A percentile compares a stretch with the other conserved stretches of the same genome.
Evolutionary conservation across 1,140 invertebrate species (phyloP).

Genomic region (Saccostrea cuccullata): DNA sequence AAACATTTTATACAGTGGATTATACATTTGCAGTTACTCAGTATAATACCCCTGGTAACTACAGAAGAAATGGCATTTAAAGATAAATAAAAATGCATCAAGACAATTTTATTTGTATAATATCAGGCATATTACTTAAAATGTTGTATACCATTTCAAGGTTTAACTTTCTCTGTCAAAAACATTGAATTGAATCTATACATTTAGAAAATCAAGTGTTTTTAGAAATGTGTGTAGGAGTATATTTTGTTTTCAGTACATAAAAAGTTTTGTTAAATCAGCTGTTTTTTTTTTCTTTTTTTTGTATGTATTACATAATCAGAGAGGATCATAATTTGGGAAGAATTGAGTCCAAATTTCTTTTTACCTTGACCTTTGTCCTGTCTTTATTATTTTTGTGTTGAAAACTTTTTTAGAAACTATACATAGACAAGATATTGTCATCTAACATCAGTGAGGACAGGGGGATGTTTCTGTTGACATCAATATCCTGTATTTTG

Average conservation of each 20-base stretch:
- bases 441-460: too few relatives aligned
- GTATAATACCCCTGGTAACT: too few relatives aligned
- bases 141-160: not conserved
- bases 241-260: conserved; percentile 17
- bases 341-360: too few relatives aligned
- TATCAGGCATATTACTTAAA: not conserved
- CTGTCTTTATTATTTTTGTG: too few relatives aligned
- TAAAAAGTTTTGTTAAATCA: conserved; percentile 1
- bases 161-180: not conserved
- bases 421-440: too few relatives aligned
- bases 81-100: not conserved
- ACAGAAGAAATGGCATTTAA: not conserved
- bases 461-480: too few relatives aligned
- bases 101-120: not conserved
- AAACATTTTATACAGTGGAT: not conserved
- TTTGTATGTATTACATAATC: not conserved
- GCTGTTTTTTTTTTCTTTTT: not conserved
- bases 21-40: not conserved
- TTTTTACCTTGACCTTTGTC: too few relatives aligned
- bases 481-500: too few relatives aligned
- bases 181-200: not conserved
- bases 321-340: too few relatives aligned
- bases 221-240: not conserved
- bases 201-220: not conserved
- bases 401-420: too few relatives aligned